These are phyloP conservation scores for Gryllus bimaculatus DNA, from an alignment of 1,140 invertebrate species.

Conservation along the genomic window DNA sequence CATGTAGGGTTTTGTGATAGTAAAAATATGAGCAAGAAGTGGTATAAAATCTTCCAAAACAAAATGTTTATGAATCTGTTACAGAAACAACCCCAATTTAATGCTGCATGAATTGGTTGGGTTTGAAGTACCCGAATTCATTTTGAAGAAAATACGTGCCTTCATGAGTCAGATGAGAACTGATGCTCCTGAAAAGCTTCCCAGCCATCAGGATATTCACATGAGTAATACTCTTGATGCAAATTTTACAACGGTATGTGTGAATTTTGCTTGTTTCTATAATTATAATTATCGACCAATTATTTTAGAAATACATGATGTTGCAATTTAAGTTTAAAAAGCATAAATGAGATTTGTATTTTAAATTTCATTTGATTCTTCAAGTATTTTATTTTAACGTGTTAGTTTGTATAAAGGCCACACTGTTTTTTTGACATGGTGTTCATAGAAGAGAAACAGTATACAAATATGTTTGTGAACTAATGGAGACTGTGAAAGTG, in stretches of 20 bases:
- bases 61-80: background rate
- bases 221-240: background rate
- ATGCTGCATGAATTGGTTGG: conserved; percentile 56
- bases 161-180: conserved; percentile 39
- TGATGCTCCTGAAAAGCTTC: conserved; percentile 24
- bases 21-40: background rate
- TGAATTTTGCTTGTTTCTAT: too few species aligned
- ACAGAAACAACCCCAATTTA: conserved; percentile 50
- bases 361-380: too few species aligned
- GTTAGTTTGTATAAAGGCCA: too few species aligned
- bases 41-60: background rate
- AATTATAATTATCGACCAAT: too few species aligned
- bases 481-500: too few species aligned
- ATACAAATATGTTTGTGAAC: too few species aligned
- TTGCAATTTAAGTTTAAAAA: too few species aligned
- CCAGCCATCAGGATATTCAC: background rate
- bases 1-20: background rate
- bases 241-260: background rate
- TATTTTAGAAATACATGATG: too few species aligned
- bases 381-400: too few species aligned
- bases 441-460: too few species aligned
- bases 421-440: too few species aligned
- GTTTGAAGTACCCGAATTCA: conserved; percentile 61
- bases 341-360: too few species aligned
- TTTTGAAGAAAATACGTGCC: conserved; percentile 57